Percentiles rank a stretch among this genome's conserved stretches.
These are phyloP conservation scores for Ectemnius continuus DNA, from an alignment of 2,888 invertebrate species.

Conservation along the genomic window DNA sequence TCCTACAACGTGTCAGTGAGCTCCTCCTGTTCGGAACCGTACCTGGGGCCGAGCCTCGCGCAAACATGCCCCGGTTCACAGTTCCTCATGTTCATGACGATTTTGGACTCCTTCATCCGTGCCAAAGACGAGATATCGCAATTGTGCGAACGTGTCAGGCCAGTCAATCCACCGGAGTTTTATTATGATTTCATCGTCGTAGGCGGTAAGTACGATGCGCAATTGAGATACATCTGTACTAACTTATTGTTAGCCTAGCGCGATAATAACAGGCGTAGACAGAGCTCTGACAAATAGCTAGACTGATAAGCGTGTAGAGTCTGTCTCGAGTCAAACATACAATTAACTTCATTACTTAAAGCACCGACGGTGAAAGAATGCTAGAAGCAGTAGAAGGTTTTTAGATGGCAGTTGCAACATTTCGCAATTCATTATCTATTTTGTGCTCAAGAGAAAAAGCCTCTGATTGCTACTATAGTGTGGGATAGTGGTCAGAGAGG, in stretches of 20 bases:
- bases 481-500: no score
- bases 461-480: not conserved
- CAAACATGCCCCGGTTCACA: constrained; percentile 81
- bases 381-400: no score
- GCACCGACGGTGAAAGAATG: no score
- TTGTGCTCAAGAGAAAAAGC: not conserved
- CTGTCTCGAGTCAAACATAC: no score
- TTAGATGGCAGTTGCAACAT: not conserved
- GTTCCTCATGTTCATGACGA: constrained; percentile 83
- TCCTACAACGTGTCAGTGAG: constrained; percentile 62
- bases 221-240: no score
- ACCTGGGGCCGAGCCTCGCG: constrained; percentile 81
- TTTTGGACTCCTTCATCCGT: constrained; percentile 82
- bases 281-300: no score
- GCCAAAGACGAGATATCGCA: constrained; percentile 68
- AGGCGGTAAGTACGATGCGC: constrained; percentile 78
- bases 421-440: not conserved
- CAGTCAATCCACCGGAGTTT: constrained; percentile 77
- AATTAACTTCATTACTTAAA: no score
- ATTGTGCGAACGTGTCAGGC: constrained; percentile 81
- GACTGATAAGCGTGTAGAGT: no score
- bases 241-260: no score
- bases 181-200: constrained; percentile 84
- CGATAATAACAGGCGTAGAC: no score
- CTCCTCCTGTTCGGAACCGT: constrained; percentile 79